Conservation (phyloP, 1,140 invertebrate genomes). For the Solenopsis fugax region DNA sequence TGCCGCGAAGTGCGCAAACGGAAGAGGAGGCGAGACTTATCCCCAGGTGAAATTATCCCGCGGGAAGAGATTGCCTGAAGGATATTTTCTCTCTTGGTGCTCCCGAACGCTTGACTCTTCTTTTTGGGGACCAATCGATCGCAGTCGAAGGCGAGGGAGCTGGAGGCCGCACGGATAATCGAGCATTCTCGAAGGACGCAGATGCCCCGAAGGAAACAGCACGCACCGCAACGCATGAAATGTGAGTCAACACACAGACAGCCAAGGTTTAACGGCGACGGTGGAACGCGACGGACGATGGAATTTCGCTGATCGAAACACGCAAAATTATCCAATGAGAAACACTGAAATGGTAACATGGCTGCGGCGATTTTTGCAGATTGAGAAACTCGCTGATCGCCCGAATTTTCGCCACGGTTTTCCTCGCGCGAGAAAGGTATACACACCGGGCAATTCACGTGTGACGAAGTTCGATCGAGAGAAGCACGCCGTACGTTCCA, state of each 20-base stretch:
- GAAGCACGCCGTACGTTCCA: slow-evolving; percentile 3
- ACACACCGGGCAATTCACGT: not conserved
- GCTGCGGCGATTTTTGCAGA: not conserved
- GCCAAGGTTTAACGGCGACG: slow-evolving; percentile 17
- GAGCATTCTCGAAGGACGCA: slow-evolving; percentile 80
- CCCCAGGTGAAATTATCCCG: slow-evolving; percentile 24
- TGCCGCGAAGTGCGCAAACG: slow-evolving; percentile 56
- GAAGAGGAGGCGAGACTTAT: slow-evolving; percentile 39
- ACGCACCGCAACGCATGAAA: slow-evolving; percentile 86
- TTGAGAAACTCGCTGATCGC: not conserved
- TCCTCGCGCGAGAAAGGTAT: not conserved
- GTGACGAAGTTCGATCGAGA: slow-evolving; percentile 13
- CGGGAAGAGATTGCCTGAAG: slow-evolving; percentile 34
- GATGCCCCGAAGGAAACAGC: slow-evolving; percentile 86
- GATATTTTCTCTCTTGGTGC: slow-evolving; percentile 39
- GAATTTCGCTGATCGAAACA: not conserved
- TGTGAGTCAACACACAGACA: slow-evolving; percentile 80
- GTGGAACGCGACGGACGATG: not conserved
- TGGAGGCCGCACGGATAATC: slow-evolving; percentile 79
- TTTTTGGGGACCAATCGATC: slow-evolving; percentile 62
- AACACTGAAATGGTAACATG: too few relatives aligned
- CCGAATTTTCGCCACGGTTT: not conserved
- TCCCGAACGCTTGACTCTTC: slow-evolving; percentile 57
- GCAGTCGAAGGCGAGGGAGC: slow-evolving; percentile 70
- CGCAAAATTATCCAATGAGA: too few relatives aligned